Evolutionary conservation across 2,797 vertebrate genomes (phyloP).

Genomic region (Muscicapa striata): DNA sequence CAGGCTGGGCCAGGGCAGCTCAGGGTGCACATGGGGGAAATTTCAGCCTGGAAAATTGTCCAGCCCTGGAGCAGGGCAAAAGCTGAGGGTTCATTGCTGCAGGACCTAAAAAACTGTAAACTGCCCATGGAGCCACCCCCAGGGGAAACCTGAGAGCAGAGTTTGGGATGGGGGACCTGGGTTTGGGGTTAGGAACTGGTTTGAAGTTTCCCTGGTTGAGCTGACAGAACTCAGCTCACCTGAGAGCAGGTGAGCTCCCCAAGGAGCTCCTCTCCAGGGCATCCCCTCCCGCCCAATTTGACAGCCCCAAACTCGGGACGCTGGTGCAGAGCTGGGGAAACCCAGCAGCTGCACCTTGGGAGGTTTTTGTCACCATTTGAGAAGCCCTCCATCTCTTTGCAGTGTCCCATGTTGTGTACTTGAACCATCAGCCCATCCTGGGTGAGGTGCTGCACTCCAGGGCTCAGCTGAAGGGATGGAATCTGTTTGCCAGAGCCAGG

Average conservation of each 20-base stretch:
- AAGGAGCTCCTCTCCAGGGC: not conserved
- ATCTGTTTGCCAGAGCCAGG: not conserved
- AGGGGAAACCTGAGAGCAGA: accelerated
- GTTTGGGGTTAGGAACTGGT: not conserved
- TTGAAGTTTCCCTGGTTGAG: not conserved
- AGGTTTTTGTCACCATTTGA: not conserved
- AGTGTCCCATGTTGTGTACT: accelerated
- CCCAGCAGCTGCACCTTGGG: not conserved
- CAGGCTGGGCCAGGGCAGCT: not conserved
- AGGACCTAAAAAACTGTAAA: not conserved
- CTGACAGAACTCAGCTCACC: too few relatives aligned
- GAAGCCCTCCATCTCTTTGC: not conserved
- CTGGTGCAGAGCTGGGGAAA: not conserved
- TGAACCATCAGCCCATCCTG: accelerated
- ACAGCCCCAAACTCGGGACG: not conserved
- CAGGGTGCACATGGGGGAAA: not conserved
- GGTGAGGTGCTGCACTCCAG: not conserved
- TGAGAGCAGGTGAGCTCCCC: too few relatives aligned
- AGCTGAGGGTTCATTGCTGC: not conserved
- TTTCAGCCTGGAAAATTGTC: not conserved
- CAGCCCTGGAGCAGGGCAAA: not conserved
- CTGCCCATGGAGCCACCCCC: not conserved
- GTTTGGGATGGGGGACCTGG: not conserved
- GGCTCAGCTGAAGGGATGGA: not conserved
- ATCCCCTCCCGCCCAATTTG: too few relatives aligned